Evolutionary conservation across 2,797 vertebrate genomes (phyloP).

Genomic region (Cirrhinus molitorella): DNA sequence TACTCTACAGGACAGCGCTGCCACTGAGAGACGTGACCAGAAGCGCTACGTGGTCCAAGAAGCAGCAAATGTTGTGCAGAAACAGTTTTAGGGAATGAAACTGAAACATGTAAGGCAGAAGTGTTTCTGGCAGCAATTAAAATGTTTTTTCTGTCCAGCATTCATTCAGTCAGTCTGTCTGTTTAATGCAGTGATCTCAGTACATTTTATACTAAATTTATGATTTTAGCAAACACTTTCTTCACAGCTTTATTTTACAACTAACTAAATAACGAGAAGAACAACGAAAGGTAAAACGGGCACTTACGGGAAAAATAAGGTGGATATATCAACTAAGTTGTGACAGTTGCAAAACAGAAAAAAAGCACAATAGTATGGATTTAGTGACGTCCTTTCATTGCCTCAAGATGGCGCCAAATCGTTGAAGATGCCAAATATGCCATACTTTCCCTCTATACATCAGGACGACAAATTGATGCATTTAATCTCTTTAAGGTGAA

Average conservation of each 20-base stretch:
- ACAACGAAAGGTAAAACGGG: too few species aligned
- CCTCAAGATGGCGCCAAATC: slow-evolving; percentile 7
- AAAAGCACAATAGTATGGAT: neutral
- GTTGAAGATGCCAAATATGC: neutral
- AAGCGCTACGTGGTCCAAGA: slow-evolving; percentile 65
- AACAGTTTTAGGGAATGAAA: slow-evolving; percentile 49
- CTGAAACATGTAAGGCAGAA: neutral
- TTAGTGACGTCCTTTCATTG: neutral
- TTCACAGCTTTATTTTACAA: neutral
- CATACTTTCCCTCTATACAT: neutral
- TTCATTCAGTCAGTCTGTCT: neutral
- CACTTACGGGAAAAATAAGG: too few species aligned
- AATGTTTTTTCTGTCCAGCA: neutral
- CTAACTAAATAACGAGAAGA: too few species aligned
- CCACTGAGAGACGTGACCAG: slow-evolving; percentile 33
- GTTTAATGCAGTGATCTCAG: neutral
- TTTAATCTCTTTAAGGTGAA: neutral
- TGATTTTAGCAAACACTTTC: neutral
- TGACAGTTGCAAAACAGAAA: neutral
- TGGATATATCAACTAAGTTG: neutral
- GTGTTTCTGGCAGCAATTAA: neutral
- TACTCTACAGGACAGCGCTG: slow-evolving; percentile 1
- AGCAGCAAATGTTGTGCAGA: slow-evolving; percentile 69
- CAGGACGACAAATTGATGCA: neutral
- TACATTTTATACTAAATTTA: neutral